Conservation (phyloP, 2,888 invertebrate species). For the Dorcus hopei region DNA sequence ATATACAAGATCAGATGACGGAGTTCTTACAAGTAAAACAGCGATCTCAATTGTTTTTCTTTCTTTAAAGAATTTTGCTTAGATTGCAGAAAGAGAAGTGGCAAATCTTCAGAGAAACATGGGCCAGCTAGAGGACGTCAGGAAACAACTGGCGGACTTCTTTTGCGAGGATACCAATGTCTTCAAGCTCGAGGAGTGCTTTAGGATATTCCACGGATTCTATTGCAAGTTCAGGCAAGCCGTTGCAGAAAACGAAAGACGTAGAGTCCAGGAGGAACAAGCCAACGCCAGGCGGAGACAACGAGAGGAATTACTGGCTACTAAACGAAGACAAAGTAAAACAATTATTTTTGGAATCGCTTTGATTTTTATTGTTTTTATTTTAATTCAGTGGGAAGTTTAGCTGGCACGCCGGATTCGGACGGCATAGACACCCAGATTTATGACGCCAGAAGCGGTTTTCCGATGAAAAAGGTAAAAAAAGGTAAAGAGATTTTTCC, state of each 20-base stretch:
- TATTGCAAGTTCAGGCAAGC: constrained; percentile 84
- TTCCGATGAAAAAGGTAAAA: constrained; percentile 52
- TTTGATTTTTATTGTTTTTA: constrained; percentile 4
- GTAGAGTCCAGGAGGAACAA: constrained; percentile 81
- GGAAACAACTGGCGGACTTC: constrained; percentile 81
- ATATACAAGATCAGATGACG: constrained; percentile 84
- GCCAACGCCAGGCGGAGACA: constrained; percentile 74
- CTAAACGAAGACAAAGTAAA: constrained; percentile 59
- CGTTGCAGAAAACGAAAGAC: constrained; percentile 78
- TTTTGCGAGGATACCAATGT: constrained; percentile 89
- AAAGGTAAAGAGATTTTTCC: not conserved
- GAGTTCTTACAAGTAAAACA: constrained; percentile 61
- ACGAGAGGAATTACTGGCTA: constrained; percentile 68
- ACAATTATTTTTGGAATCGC: not conserved
- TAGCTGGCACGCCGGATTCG: constrained; percentile 68
- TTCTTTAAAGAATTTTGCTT: constrained; percentile 19
- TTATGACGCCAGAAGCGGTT: constrained; percentile 68
- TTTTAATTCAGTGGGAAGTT: constrained; percentile 55
- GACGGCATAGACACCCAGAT: constrained; percentile 77
- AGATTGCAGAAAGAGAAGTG: constrained; percentile 79
- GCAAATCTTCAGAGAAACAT: constrained; percentile 73
- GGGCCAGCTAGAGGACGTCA: constrained; percentile 76
- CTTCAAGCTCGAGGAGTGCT: constrained; percentile 93
- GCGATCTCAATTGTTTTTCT: not conserved
- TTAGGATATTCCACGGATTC: constrained; percentile 84